Evolutionary conservation across 2,113 vertebrate species (phyloP).

Genomic region (Aythya baeri): DNA sequence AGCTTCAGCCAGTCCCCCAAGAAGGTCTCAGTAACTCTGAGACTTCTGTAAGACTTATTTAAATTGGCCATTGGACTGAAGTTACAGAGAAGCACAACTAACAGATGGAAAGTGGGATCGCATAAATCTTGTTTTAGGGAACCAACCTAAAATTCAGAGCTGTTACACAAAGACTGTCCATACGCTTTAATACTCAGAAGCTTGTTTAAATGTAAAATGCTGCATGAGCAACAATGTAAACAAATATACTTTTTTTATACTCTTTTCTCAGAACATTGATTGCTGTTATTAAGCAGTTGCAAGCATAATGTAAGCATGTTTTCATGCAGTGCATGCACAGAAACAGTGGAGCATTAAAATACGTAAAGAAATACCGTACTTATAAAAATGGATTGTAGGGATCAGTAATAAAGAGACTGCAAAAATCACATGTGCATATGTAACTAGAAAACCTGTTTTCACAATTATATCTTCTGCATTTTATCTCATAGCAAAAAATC

Average conservation of each 20-base stretch:
- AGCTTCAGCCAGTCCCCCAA: neutral
- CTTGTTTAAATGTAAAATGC: conserved; percentile 25
- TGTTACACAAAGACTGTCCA: conserved; percentile 40
- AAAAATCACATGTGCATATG: neutral
- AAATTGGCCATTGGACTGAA: conserved; percentile 32
- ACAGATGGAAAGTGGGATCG: conserved; percentile 70
- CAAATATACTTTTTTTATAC: neutral
- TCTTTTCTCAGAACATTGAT: neutral
- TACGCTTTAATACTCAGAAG: neutral
- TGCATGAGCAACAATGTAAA: neutral
- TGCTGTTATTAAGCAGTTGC: neutral
- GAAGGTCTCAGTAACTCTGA: neutral
- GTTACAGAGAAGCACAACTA: conserved; percentile 47
- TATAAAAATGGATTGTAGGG: neutral
- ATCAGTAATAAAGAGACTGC: neutral
- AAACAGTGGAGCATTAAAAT: accelerated
- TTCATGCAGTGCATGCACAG: neutral
- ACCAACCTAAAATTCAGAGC: conserved; percentile 35
- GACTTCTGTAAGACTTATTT: conserved; percentile 24
- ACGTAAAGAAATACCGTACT: neutral
- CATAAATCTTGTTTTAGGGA: conserved; percentile 46
- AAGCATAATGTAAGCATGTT: neutral
- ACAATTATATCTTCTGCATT: neutral
- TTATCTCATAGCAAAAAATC: neutral
- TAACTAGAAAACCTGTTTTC: neutral